Conservation (phyloP, 2,113 vertebrate genomes). For the Ictidomys tridecemlineatus region DNA sequence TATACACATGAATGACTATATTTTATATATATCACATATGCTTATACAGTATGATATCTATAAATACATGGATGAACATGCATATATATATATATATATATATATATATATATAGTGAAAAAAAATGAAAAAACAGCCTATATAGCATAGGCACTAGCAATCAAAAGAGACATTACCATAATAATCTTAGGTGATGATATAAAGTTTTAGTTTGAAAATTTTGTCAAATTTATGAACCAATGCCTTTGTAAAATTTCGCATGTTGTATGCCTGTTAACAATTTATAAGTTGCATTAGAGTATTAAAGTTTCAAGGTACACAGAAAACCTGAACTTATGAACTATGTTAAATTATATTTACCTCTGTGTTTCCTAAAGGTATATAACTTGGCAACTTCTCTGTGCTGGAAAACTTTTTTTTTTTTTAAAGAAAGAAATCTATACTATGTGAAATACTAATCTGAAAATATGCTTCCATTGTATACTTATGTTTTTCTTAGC, state of each 20-base stretch:
- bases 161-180: neutral
- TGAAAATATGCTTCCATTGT: neutral
- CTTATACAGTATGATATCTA: neutral
- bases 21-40: neutral
- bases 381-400: neutral
- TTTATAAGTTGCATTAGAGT: neutral
- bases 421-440: neutral
- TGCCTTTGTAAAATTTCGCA: neutral
- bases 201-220: neutral
- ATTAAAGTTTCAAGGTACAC: neutral
- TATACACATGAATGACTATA: neutral
- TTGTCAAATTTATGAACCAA: neutral
- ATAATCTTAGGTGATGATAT: neutral
- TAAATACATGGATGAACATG: neutral
- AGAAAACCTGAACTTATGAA: neutral
- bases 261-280: neutral
- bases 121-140: too few relatives aligned
- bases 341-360: neutral
- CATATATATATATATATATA: neutral
- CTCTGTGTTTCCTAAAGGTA: neutral
- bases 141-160: neutral
- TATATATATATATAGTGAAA: too few relatives aligned
- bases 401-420: neutral
- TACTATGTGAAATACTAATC: neutral
- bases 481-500: neutral